These are phyloP conservation scores for Drosophila kepulauana DNA, from an alignment of 1,140 invertebrate species.

Conservation along the genomic window DNA sequence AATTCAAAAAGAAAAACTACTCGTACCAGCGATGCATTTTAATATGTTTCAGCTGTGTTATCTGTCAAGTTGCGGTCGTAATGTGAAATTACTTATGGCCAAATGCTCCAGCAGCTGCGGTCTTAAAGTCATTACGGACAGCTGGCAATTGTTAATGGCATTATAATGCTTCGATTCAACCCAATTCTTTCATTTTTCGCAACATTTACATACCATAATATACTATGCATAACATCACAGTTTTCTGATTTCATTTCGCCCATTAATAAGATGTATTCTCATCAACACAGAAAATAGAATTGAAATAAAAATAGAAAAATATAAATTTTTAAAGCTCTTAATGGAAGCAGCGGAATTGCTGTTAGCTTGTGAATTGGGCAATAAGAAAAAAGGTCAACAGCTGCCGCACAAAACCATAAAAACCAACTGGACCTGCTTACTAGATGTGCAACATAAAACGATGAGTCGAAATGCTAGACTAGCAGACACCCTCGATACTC, in stretches of 20 bases:
- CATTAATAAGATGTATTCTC: not conserved
- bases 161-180: slow-evolving; percentile 45
- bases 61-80: slow-evolving; percentile 20
- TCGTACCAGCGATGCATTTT: slow-evolving; percentile 13
- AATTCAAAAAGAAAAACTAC: slow-evolving; percentile 4
- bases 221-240: not conserved
- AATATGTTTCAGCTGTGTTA: slow-evolving; percentile 15
- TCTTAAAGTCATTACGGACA: slow-evolving; percentile 41
- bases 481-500: not conserved
- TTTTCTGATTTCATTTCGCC: slow-evolving; percentile 22
- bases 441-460: not conserved
- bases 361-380: slow-evolving; percentile 21
- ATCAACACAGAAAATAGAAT: not conserved
- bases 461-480: not conserved
- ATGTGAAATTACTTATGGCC: slow-evolving; percentile 20
- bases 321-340: slow-evolving; percentile 36
- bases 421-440: slow-evolving; percentile 3
- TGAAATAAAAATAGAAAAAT: slow-evolving; percentile 16
- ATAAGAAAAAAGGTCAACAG: slow-evolving; percentile 32
- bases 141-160: slow-evolving; percentile 48
- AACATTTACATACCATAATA: slow-evolving; percentile 23
- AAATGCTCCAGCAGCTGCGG: slow-evolving; percentile 43
- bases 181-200: slow-evolving; percentile 32
- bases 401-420: slow-evolving; percentile 21
- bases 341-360: slow-evolving; percentile 25